Evolutionary conservation across 2,888 invertebrate genomes (phyloP).

Genomic region (Sclerodermus sp.): DNA sequence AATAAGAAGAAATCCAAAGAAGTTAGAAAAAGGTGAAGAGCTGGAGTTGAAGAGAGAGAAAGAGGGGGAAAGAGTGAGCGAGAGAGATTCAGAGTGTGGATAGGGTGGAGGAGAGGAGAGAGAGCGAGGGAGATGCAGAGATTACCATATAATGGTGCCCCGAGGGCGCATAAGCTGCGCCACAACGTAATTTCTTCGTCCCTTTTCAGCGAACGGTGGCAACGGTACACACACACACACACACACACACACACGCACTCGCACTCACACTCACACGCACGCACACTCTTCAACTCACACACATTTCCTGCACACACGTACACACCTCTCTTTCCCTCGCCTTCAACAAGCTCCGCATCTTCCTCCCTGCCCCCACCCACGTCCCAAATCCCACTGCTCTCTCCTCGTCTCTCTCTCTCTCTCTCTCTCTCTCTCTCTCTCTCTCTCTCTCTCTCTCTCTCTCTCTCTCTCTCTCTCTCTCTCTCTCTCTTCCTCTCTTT

Average conservation of each 20-base stretch:
- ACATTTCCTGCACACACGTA: conserved; percentile 16
- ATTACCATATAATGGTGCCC: conserved; percentile 59
- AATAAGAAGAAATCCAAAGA: conserved; percentile 15
- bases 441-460: conserved; percentile 3
- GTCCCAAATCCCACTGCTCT: conserved; percentile 9
- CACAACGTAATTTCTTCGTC: conserved; percentile 55
- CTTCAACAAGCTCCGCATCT: conserved; percentile 16
- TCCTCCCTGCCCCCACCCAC: conserved; percentile 15
- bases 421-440: conserved; percentile 9
- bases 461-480: conserved; percentile 12
- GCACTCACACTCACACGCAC: conserved; percentile 28
- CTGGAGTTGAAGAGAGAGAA: conserved; percentile 6
- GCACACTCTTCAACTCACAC: conserved; percentile 22
- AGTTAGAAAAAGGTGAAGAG: conserved; percentile 16
- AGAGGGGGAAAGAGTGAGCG: conserved; percentile 12
- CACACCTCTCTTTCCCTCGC: conserved; percentile 3
- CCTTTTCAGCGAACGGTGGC: conserved; percentile 51
- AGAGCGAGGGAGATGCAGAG: conserved; percentile 45
- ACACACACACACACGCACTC: too few relatives aligned
- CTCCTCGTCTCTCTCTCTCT: conserved; percentile 6
- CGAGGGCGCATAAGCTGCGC: conserved; percentile 55
- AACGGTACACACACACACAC: conserved; percentile 39
- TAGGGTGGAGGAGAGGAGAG: conserved; percentile 14
- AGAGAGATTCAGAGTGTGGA: conserved; percentile 12
- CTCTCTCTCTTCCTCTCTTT: conserved; percentile 6